Evolutionary conservation across 2,797 vertebrate genomes (phyloP).

Genomic region (Atherinosoma microstoma): DNA sequence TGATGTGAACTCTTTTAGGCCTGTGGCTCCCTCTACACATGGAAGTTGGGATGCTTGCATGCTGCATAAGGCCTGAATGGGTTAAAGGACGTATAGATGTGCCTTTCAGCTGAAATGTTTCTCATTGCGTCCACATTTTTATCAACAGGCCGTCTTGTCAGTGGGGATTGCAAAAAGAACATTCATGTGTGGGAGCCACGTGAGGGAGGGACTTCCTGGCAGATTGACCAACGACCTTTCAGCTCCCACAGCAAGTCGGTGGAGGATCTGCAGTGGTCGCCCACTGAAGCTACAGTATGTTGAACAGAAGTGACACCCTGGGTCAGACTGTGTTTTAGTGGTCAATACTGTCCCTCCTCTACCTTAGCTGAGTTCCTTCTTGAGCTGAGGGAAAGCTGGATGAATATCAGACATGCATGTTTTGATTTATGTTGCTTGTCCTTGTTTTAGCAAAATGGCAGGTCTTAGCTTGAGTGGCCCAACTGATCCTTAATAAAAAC

Average conservation of each 20-base stretch:
- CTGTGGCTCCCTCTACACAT: neutral
- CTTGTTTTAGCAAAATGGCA: neutral
- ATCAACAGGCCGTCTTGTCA: conserved; percentile 88
- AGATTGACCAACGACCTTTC: conserved; percentile 92
- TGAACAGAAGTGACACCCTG: neutral
- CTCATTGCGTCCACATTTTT: neutral
- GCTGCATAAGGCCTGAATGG: neutral
- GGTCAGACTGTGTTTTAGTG: neutral
- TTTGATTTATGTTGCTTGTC: neutral
- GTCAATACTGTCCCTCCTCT: neutral
- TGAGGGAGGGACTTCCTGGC: conserved; percentile 87
- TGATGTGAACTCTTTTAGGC: neutral
- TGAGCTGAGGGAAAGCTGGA: neutral
- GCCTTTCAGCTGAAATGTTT: neutral
- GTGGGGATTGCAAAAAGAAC: conserved; percentile 92
- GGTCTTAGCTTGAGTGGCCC: neutral
- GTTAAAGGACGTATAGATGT: neutral
- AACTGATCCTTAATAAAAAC: neutral
- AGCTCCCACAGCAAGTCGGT: conserved; percentile 90
- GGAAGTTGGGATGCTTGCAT: neutral
- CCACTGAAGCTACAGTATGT: conserved; percentile 90
- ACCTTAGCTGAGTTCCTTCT: neutral
- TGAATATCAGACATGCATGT: neutral
- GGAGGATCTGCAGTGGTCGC: conserved; percentile 96
- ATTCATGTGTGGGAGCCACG: conserved; percentile 93